Percentiles rank a stretch among this genome's conserved stretches.
These are phyloP conservation scores for Perccottus glenii DNA, from an alignment of 2,113 vertebrate genomes.

Conservation along the genomic window DNA sequence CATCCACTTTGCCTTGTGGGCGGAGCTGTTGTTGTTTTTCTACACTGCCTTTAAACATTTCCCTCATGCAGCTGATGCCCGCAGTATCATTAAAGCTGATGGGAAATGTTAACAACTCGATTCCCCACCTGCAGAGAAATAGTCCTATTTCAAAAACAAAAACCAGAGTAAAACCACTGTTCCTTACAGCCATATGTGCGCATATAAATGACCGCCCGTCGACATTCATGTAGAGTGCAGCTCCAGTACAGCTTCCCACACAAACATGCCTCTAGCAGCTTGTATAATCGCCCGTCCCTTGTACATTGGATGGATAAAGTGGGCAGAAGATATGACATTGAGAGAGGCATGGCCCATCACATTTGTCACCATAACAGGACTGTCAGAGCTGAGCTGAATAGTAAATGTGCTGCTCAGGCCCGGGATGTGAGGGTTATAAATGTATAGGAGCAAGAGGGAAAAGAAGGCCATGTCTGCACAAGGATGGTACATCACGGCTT, in stretches of 20 bases:
- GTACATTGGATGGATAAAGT: slow-evolving; percentile 29
- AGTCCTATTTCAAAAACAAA: slow-evolving; percentile 28
- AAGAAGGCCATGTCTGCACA: slow-evolving; percentile 12
- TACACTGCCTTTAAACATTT: no score
- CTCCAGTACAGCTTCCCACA: background rate
- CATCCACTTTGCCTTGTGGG: no score
- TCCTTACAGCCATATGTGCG: background rate
- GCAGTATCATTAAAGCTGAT: slow-evolving; percentile 9
- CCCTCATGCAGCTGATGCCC: background rate
- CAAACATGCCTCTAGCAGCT: slow-evolving; percentile 7
- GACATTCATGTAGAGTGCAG: background rate
- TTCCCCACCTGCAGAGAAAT: background rate
- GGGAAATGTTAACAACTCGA: background rate
- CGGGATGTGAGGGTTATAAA: background rate
- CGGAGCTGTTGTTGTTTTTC: no score
- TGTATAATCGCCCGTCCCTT: slow-evolving; percentile 10
- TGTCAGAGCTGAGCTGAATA: slow-evolving; percentile 60
- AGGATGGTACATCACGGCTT: slow-evolving; percentile 33
- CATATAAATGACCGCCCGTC: background rate
- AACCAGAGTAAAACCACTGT: background rate
- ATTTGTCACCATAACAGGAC: slow-evolving; percentile 46
- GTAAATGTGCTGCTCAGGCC: slow-evolving; percentile 38
- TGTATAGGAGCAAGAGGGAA: slow-evolving; percentile 1
- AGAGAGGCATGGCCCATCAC: slow-evolving; percentile 34
- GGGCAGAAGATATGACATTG: slow-evolving; percentile 49